Evolutionary conservation across 2,888 invertebrate species (phyloP).

Genomic region (Andrena camellia): DNA sequence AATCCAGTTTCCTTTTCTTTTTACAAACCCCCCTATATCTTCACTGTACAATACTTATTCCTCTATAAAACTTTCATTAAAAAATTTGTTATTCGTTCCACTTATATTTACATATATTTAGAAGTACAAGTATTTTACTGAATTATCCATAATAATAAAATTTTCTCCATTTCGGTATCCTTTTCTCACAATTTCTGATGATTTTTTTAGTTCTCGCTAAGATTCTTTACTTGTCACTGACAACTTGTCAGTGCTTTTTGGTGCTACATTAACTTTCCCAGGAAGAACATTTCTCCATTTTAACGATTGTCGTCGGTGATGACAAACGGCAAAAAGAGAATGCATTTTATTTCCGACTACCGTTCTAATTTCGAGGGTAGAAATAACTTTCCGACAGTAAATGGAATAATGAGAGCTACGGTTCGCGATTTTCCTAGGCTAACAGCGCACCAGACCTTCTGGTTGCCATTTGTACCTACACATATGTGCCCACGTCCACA

Average conservation of each 20-base stretch:
- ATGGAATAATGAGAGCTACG: constrained; percentile 48
- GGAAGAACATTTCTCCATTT: background rate
- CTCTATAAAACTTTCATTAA: too few species aligned
- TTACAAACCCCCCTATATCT: too few species aligned
- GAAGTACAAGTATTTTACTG: too few species aligned
- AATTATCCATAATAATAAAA: too few species aligned
- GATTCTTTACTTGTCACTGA: background rate
- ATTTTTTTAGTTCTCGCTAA: too few species aligned
- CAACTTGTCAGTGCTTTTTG: background rate
- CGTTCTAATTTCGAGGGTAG: constrained; percentile 42
- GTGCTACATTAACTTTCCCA: too few species aligned
- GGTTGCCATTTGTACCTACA: background rate
- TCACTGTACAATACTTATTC: too few species aligned
- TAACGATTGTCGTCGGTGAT: constrained; percentile 3
- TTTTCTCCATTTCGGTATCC: too few species aligned
- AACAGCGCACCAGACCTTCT: constrained; percentile 42
- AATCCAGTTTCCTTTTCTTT: too few species aligned
- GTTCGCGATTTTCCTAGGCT: constrained; percentile 44
- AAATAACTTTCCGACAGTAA: constrained; percentile 56
- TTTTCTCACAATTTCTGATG: too few species aligned
- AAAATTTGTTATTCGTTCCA: too few species aligned
- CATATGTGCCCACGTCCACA: background rate
- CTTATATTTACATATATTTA: too few species aligned
- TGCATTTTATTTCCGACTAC: constrained; percentile 21
- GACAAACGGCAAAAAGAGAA: constrained; percentile 8